phyloP scores from a whole-genome alignment of 2,113 vertebrate genomes.

The Ancistrus triradiatus region DNA sequence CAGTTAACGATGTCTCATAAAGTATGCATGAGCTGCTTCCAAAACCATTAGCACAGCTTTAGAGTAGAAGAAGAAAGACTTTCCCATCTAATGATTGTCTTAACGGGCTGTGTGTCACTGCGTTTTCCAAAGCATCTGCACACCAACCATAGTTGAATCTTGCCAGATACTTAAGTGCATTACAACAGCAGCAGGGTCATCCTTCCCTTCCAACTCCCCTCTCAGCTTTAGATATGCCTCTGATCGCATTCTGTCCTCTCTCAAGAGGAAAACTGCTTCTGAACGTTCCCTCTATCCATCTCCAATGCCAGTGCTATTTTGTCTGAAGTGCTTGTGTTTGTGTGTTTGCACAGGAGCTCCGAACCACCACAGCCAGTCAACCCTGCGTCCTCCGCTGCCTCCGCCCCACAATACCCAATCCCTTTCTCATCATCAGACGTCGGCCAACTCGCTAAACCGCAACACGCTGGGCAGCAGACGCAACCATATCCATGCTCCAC shows the following conservation, averaged over 20 bases:
- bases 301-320: constrained; percentile 5
- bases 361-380: constrained; percentile 95
- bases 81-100: constrained; percentile 34
- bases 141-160: constrained; percentile 4
- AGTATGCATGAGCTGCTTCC: constrained; percentile 32
- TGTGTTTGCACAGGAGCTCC: constrained; percentile 76
- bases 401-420: constrained; percentile 96
- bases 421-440: constrained; percentile 89
- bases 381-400: constrained; percentile 89
- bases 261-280: constrained; percentile 4
- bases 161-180: constrained; percentile 12
- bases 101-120: constrained; percentile 31
- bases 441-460: constrained; percentile 97
- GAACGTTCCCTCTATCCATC: constrained; percentile 32
- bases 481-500: constrained; percentile 87
- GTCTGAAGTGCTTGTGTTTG: constrained; percentile 6
- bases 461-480: constrained; percentile 90
- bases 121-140: constrained; percentile 11
- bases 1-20: constrained; percentile 42
- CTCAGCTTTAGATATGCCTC: constrained; percentile 26
- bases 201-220: constrained; percentile 20
- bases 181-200: constrained; percentile 29
- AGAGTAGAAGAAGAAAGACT: constrained; percentile 20
- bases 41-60: constrained; percentile 24
- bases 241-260: constrained; percentile 33